phyloP scores from a whole-genome alignment of 2,797 vertebrate species.

The Macroramphosus scolopax region DNA sequence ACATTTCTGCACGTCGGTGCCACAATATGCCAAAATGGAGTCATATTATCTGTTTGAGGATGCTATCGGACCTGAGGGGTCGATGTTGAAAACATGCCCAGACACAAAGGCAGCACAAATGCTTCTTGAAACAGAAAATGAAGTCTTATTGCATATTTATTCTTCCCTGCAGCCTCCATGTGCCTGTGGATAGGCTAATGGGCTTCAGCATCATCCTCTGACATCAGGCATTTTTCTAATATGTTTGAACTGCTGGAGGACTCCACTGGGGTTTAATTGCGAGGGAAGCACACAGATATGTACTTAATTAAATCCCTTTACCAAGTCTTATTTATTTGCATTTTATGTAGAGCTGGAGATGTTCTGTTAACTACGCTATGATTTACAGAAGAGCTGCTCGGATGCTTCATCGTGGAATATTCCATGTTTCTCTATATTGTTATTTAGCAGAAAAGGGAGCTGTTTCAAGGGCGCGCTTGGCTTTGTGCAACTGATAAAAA shows the following conservation, averaged over 20 bases:
- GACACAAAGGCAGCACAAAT: constrained; percentile 8
- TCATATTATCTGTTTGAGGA: neutral
- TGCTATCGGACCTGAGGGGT: neutral
- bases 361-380: constrained; percentile 30
- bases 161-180: constrained; percentile 32
- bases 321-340: constrained; percentile 50
- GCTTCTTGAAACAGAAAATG: constrained; percentile 16
- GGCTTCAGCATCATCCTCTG: constrained; percentile 62
- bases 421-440: constrained; percentile 5
- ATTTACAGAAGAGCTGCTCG: constrained; percentile 46
- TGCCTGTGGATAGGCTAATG: constrained; percentile 70
- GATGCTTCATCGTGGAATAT: constrained; percentile 28
- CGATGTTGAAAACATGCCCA: neutral
- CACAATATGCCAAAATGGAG: neutral
- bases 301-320: constrained; percentile 67
- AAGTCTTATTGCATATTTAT: constrained; percentile 35
- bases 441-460: constrained; percentile 15
- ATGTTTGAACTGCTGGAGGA: constrained; percentile 71
- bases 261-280: constrained; percentile 71
- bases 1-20: constrained; percentile 1
- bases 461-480: constrained; percentile 53
- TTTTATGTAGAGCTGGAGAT: constrained; percentile 52
- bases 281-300: constrained; percentile 63
- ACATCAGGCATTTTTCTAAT: constrained; percentile 67
- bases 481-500: constrained; percentile 48